Evolutionary conservation across 2,888 invertebrate species (phyloP), one percentile per base, ranked within the genome.

Genomic region (Pristionchus fissidentatus): DNA sequence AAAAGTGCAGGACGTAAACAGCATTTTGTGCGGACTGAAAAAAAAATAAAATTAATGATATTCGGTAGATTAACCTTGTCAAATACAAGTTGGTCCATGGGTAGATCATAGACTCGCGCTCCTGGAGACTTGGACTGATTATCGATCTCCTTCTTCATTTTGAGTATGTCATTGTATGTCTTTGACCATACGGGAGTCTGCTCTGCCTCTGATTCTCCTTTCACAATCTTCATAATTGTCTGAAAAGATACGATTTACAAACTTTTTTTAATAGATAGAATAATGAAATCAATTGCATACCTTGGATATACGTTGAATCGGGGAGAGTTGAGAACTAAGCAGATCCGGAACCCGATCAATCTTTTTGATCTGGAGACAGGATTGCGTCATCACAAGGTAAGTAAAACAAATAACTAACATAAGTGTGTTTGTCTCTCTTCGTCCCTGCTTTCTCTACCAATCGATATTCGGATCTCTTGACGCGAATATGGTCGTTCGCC

Each of bases 81-180:
- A 81, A 91, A 70, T 5, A 91, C 91, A 55, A 91, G 84, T 66
- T 91, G 90, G 66, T 88, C 88, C 89, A 91, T 90, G 49, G 90
- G 70, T 73, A 88, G 85, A 66, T 91, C 90, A 83, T 90, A 91
- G 0, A 90, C 88, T 43, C 88, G 85, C 2, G 90, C 89, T 75
- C 90, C 90, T 0, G 90, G 88, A 52, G 86, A 87, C 29, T 86
- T 87, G 4, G 87, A 66, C 35, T 78, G 84, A 26, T 46, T 35
- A 46, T 77, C 83, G 0, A 75, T 81, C 29, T 81, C 62, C 60
- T 62, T 81, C 62, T 90, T 89, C 81, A 90, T 57, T 4, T 84
- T 77, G 3, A 90, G 80, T 15, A 91, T 79, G 7, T 86, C 86
- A 29, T 89, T 86, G 85, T 91, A 91, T 32, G 88, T 90, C 62